Conservation (phyloP, 2,797 vertebrate species). For the Pangasius sanitwongsei region DNA sequence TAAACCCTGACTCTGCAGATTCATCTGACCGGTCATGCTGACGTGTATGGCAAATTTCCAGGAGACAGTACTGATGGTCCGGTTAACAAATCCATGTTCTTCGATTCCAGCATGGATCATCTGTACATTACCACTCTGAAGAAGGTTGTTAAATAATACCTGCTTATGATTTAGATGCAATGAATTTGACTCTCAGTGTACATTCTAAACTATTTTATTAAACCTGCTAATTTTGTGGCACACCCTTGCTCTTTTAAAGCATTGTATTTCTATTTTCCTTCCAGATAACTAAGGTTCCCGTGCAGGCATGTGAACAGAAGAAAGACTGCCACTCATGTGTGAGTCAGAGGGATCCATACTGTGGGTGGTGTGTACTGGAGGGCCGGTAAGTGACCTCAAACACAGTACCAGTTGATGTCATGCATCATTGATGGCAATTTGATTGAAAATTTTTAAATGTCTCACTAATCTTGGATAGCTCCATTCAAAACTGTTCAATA, state of each 20-base stretch:
- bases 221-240: not conserved
- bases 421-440: not conserved
- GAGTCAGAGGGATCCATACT: constrained; percentile 86
- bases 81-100: constrained; percentile 87
- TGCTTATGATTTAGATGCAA: not conserved
- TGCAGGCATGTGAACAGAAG: constrained; percentile 84
- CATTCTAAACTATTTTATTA: not conserved
- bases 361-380: constrained; percentile 93
- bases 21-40: constrained; percentile 72
- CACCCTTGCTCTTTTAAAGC: constrained; percentile 20
- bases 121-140: constrained; percentile 88
- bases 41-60: constrained; percentile 75
- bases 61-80: constrained; percentile 71
- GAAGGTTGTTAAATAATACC: constrained; percentile 76
- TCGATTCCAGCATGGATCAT: constrained; percentile 77
- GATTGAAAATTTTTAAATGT: not conserved
- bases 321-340: constrained; percentile 80
- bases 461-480: not conserved
- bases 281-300: constrained; percentile 85
- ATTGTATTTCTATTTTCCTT: constrained; percentile 46
- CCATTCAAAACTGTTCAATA: not conserved
- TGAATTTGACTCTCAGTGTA: not conserved
- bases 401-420: not conserved
- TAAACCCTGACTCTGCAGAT: constrained; percentile 73
- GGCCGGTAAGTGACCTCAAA: constrained; percentile 73